A percentile compares a stretch with the other conserved stretches of the same genome.
Evolutionary conservation across 2,888 invertebrate genomes (phyloP).

Genomic region (Rosalia funebris): DNA sequence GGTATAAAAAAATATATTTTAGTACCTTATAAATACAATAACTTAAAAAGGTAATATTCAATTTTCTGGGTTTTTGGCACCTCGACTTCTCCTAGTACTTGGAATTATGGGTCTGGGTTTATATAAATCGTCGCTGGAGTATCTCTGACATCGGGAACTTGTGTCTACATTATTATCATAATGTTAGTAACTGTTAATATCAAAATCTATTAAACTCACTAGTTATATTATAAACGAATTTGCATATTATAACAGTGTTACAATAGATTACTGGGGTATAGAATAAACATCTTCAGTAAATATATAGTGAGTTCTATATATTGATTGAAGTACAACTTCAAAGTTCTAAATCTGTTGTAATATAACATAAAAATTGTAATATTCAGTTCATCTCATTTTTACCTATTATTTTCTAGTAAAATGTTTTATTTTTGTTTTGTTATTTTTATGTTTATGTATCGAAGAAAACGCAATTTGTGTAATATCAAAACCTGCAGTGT

Average conservation of each 20-base stretch:
- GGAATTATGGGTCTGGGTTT: conserved; percentile 73
- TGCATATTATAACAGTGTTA: neutral
- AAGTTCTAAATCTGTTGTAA: too few species aligned
- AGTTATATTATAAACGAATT: neutral
- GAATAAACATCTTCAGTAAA: too few species aligned
- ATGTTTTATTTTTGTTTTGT: too few species aligned
- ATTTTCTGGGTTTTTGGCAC: conserved; percentile 42
- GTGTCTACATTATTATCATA: conserved; percentile 16
- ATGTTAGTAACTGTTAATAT: neutral
- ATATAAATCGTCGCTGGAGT: conserved; percentile 77
- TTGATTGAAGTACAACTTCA: too few species aligned
- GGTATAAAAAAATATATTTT: conserved; percentile 28
- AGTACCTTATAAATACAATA: conserved; percentile 13
- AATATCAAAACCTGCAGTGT: too few species aligned
- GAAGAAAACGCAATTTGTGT: too few species aligned
- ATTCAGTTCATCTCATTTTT: too few species aligned
- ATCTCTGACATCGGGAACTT: conserved; percentile 67
- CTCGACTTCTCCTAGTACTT: conserved; percentile 64
- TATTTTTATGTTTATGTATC: too few species aligned
- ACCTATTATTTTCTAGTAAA: too few species aligned
- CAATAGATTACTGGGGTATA: too few species aligned
- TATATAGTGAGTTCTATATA: too few species aligned
- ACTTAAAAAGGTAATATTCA: conserved; percentile 26
- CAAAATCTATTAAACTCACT: conserved; percentile 23
- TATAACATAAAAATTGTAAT: too few species aligned